Evolutionary conservation across 2,888 invertebrate genomes (phyloP).

Genomic region (Aleiodes leptofemur): DNA sequence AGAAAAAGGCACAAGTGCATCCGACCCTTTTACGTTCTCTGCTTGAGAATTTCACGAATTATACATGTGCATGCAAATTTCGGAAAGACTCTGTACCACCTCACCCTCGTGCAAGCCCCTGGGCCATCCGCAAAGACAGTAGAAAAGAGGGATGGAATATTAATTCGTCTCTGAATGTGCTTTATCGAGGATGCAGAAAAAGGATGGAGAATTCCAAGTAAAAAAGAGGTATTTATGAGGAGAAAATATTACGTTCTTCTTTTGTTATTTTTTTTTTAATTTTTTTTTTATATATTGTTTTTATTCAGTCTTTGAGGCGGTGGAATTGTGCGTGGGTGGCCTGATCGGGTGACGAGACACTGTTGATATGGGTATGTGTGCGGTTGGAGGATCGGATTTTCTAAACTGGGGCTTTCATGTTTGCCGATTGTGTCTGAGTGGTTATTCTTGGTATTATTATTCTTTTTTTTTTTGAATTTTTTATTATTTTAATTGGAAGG

Average conservation of each 20-base stretch:
- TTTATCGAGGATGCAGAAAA: conserved; percentile 8
- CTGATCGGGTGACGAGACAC: conserved; percentile 33
- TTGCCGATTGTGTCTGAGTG: conserved; percentile 5
- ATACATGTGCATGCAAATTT: conserved; percentile 56
- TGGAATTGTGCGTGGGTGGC: conserved; percentile 37
- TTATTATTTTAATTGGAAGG: too few species aligned
- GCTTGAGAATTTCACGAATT: conserved; percentile 50
- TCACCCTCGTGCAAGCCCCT: neutral
- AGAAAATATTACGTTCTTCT: too few species aligned
- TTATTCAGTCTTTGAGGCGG: too few species aligned
- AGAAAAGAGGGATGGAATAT: conserved; percentile 41
- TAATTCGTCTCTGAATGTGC: conserved; percentile 36
- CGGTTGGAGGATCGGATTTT: conserved; percentile 30
- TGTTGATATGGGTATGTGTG: conserved; percentile 33
- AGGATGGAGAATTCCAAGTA: too few species aligned
- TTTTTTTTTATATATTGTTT: too few species aligned
- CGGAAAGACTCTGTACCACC: neutral
- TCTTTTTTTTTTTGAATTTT: too few species aligned
- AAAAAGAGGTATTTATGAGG: too few species aligned
- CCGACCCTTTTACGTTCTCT: conserved; percentile 19
- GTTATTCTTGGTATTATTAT: too few species aligned
- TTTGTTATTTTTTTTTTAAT: too few species aligned
- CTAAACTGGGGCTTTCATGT: conserved; percentile 18
- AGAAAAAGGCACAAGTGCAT: conserved; percentile 35
- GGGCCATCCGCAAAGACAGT: neutral